Evolutionary conservation across 2,888 invertebrate species (phyloP).

Genomic region (Onchidella celtica): DNA sequence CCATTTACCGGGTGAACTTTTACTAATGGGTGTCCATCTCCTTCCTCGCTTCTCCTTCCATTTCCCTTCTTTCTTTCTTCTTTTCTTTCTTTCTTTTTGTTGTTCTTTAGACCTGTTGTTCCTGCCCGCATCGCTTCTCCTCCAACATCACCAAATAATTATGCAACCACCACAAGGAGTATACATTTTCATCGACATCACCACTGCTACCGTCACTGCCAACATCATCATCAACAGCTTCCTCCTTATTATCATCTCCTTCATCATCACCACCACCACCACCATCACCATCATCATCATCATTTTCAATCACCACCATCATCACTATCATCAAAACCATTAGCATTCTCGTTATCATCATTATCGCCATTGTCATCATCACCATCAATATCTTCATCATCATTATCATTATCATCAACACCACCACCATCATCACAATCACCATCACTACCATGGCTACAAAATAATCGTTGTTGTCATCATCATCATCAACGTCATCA

Average conservation of each 20-base stretch:
- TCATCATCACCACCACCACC: neutral
- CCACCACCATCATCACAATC: no score
- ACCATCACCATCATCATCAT: neutral
- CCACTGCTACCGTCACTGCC: conserved; percentile 30
- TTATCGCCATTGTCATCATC: neutral
- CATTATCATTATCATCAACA: no score
- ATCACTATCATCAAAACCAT: neutral
- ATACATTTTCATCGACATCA: conserved; percentile 33
- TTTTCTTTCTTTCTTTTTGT: no score
- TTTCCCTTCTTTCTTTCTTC: no score
- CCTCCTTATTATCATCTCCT: conserved; percentile 22
- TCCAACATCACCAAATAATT: conserved; percentile 12
- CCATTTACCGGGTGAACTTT: no score
- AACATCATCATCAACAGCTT: conserved; percentile 35
- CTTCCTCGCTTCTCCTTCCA: no score
- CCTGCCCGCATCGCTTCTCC: conserved; percentile 5
- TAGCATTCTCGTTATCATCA: neutral
- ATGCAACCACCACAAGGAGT: no score
- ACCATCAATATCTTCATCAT: no score
- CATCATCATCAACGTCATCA: neutral
- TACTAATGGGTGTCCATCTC: no score
- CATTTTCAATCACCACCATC: neutral
- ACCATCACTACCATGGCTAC: neutral
- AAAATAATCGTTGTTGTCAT: conserved; percentile 17
- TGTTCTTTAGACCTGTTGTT: no score